Evolutionary conservation across 2,888 invertebrate species (phyloP), one percentile per base, ranked within the genome.

Genomic region (Coelogynopora nodosa): DNA sequence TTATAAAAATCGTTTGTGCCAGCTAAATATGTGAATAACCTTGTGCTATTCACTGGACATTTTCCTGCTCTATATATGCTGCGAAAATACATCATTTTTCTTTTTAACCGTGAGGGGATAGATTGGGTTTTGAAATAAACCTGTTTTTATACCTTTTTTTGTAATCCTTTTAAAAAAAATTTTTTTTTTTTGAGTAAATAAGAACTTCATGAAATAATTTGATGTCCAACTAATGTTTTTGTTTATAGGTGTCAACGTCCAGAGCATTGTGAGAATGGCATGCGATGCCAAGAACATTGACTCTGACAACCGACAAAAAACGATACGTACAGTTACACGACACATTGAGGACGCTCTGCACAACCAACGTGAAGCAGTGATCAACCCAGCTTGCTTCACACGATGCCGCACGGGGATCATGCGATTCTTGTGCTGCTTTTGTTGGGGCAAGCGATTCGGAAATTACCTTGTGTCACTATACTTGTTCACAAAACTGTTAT

Each of bases 271-370:
- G 10, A 90, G 90, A 87, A 88, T 91, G 87, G 90, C 91, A 23
- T 90, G 90, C 80, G 85, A 85, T 29, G 85, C 85, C 27, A 31
- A 85, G 89, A 93, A 93, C 89, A 91, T 92, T 83, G 92, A 92
- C 88, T 93, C 93, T 74, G 91, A 92, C 80, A 90, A 91, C 31
- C 89, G 93, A 13, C 90, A 91, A 84, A 91, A 92, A 88, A 93
- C 92, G 31, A 92, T 93, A 31, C 92, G 92, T 88, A 91, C 93
- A 83, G 90, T 92, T 29, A 91, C 92, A 5, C 90, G 92, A 30
- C 93, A 93, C 89, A 90, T 93, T 85, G 93, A 93, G 5, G 85
- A 85, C 74, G 85, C 85, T 0, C 74, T 85, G 13, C 67, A 67
- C 28, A 81, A 10, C 85, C 91, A 91, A 87, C 88, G 91, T 2